A percentile compares a stretch with the other conserved stretches of the same genome.
These are phyloP conservation scores for Melanerpes formicivorus DNA, from an alignment of 2,113 vertebrate genomes.

Conservation along the genomic window DNA sequence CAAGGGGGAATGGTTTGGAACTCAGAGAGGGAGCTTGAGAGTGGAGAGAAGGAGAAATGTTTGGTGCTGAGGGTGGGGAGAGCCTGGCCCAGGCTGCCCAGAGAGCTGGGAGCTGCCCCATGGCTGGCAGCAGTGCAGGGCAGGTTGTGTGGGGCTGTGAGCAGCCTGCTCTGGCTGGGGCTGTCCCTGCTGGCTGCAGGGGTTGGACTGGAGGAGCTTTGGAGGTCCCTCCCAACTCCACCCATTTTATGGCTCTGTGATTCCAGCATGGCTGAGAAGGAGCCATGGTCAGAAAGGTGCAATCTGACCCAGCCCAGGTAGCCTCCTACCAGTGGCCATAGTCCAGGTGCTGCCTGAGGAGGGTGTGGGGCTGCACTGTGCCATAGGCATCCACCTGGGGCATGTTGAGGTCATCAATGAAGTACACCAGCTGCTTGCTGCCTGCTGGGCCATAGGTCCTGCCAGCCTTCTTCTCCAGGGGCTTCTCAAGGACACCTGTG, in stretches of 20 bases:
- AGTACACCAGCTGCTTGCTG: constrained; percentile 89
- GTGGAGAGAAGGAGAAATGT: too few species aligned
- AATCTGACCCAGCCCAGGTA: rapidly evolving
- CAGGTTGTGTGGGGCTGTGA: too few species aligned
- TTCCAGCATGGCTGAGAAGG: rapidly evolving
- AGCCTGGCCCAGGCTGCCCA: too few species aligned
- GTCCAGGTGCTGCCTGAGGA: constrained; percentile 95
- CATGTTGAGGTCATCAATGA: constrained; percentile 97
- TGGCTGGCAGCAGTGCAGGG: too few species aligned
- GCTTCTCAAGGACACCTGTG: constrained; percentile 89
- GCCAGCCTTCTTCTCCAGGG: constrained; percentile 95
- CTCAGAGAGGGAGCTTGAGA: too few species aligned
- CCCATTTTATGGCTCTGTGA: not conserved
- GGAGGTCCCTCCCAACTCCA: not conserved
- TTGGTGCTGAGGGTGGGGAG: too few species aligned
- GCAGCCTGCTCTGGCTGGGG: not conserved
- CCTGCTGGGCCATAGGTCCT: constrained; percentile 89
- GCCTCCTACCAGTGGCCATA: constrained; percentile 90
- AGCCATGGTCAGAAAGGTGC: too few species aligned
- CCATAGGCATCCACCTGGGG: constrained; percentile 90
- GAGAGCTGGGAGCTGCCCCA: too few species aligned
- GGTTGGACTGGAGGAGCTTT: not conserved
- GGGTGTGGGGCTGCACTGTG: constrained; percentile 92
- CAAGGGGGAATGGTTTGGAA: too few species aligned
- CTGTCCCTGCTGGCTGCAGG: too few species aligned